Base-by-base conservation (phyloP, 2,888 invertebrate species). In the Aspidapion aeneum region DNA sequence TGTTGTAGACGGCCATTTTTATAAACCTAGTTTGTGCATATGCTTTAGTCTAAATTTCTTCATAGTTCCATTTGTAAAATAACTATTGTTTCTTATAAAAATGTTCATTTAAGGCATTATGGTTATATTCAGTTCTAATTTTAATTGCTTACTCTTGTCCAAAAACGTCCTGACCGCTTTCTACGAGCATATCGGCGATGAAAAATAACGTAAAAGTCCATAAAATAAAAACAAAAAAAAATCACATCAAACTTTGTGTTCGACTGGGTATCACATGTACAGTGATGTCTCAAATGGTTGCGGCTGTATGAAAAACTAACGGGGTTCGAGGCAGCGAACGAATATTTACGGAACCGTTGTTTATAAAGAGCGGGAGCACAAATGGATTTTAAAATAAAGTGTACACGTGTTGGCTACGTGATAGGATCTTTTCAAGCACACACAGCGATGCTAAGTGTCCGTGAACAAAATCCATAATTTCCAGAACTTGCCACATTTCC, bases 311-410 rank as follows among this genome's bases (percentile, higher is more conserved):
- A 52, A 52, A 19, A 52, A 52, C 52, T 52, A 52, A 52, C 52
- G 17, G 35, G 52, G 5, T 9, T 5, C 52, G 17, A 18, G 18
- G 18, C 19, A 52, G 19, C 17, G 52, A 52, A 54, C 63, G 66
- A 58, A 63, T 64, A 64, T 66, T 66, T 66, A 66, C 66, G 56
- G 66, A 62, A 64, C 57, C 22, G 52, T 19, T 52, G 52, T 52
- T 52, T 52, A 52, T n/a, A 52, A 9, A 48, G 49, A n/a, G n/a
- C n/a, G 9, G 49, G 19, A 52, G 19, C 52, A 19, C 17, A 52
- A 52, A 52, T 52, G 52, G 18, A 17, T 52, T 7, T n/a, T 3
- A 35, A 35, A 35, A 35, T 52, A 19, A 5, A 52, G 17, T 17
- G n/a, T 48, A 3, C 52, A 52, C 52, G 52, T 52, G 52, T n/a